Base-by-base conservation (phyloP, 2,113 vertebrate species). In the Psittacula cyanocephala region DNA sequence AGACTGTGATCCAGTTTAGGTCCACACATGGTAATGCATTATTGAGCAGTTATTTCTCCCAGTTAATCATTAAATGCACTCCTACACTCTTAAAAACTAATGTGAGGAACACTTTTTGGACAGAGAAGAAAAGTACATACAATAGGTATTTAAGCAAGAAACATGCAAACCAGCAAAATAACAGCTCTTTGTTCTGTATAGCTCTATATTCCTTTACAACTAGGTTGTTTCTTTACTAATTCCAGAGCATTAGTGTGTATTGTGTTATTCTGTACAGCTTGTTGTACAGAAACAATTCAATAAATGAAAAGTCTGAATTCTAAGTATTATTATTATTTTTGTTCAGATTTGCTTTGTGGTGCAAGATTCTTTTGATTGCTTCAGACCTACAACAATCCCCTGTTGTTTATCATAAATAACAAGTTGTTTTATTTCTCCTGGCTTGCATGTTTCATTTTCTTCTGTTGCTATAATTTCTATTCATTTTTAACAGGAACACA, bases 361-460 rank as follows among this genome's bases (percentile, higher is more conserved):
- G 69, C 46, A 90, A 93, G 91, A 96, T 93, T 96, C 89, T 92
- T 96, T 92, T 96, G 97, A 97, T 95, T 96, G 92, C 95, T 95
- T 89, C 75, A 86, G 62, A 89, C 81, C 90, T 94, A 90, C 92
- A 88, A 95, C 67, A 89, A 92, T 71, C 41, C 50, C 95, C 93
- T 94, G 95, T 96, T 97, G 95, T 97, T 97, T 96, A 91, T 89
- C 78, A 89, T 96, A 97, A 98, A 97, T 97, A 96, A 95, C 94
- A 96, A 97, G 92, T 95, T 89, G 81, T 82, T 94, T 91, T 96
- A 93, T 97, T 97, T 96, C 91, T 96, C 72, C 19, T 22, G 84
- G 92, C 86, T 97, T 97, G 97, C 63, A 96, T 96, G 96, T 94
- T 96, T 95, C 91, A 97, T 97, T 97, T 96, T 97, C 70, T 92